Percentiles rank a stretch among this genome's conserved stretches.
These are phyloP conservation scores for Crambe crambe DNA, from an alignment of 37 sponge, comb jelly and placozoan species.

Conservation along the genomic window DNA sequence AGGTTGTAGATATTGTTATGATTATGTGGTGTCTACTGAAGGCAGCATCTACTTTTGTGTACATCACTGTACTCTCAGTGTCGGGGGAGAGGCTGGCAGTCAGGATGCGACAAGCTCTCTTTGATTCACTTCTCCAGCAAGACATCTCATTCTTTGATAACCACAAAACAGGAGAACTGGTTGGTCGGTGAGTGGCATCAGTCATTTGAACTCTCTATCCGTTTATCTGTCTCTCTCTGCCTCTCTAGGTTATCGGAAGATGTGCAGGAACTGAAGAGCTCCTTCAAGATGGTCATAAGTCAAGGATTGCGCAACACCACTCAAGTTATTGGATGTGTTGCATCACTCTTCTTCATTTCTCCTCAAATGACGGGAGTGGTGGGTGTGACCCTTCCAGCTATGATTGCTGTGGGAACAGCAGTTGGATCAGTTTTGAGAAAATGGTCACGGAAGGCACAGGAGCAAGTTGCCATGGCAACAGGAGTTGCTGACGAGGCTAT, in stretches of 20 bases:
- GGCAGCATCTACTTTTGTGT: slow-evolving; percentile 71
- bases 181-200: slow-evolving; percentile 71
- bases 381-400: slow-evolving; percentile 58
- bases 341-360: slow-evolving; percentile 83
- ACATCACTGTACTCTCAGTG: slow-evolving; percentile 76
- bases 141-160: slow-evolving; percentile 90
- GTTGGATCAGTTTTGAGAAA: slow-evolving; percentile 71
- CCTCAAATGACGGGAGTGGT: slow-evolving; percentile 81
- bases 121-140: slow-evolving; percentile 72
- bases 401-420: slow-evolving; percentile 77
- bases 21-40: too few species aligned
- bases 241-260: slow-evolving; percentile 76
- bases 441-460: slow-evolving; percentile 86
- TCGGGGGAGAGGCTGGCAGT: slow-evolving; percentile 79
- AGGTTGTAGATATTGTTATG: too few species aligned
- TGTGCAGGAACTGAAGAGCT: slow-evolving; percentile 96
- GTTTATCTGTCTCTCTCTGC: background rate
- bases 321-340: slow-evolving; percentile 82
- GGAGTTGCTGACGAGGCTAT: slow-evolving; percentile 90
- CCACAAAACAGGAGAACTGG: slow-evolving; percentile 88
- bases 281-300: slow-evolving; percentile 84
- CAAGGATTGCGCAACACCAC: slow-evolving; percentile 75
- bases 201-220: background rate
- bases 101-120: slow-evolving; percentile 73
- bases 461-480: slow-evolving; percentile 85